Evolutionary conservation across 2,888 invertebrate species (phyloP).

Genomic region (Epirrita christyi): DNA sequence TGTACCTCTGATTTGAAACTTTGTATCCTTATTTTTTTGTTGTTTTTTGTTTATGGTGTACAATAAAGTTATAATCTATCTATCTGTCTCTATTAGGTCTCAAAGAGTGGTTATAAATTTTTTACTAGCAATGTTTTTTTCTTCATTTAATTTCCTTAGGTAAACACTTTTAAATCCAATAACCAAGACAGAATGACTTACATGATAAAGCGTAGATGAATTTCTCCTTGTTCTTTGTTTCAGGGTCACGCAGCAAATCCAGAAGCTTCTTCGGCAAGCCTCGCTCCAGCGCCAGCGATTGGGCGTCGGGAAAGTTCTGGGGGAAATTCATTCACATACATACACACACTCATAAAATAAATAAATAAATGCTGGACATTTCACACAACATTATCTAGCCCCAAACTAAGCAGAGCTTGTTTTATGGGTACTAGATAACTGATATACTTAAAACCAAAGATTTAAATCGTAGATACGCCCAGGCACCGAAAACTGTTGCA

Average conservation of each 20-base stretch:
- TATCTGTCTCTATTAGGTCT: no score
- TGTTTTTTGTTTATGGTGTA: no score
- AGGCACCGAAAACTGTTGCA: no score
- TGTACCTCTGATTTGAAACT: no score
- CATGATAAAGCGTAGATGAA: constrained; percentile 92
- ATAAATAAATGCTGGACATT: background rate
- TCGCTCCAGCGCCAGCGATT: constrained; percentile 87
- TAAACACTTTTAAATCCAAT: no score
- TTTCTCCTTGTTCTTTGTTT: constrained; percentile 86
- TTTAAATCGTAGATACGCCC: no score
- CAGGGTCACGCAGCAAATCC: constrained; percentile 81
- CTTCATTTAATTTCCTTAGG: no score
- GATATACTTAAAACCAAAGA: no score
- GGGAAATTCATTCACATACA: background rate
- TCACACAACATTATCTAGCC: background rate
- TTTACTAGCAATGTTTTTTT: no score
- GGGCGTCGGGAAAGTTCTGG: constrained; percentile 93
- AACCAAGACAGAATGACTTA: constrained; percentile 68
- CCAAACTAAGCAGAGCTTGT: background rate
- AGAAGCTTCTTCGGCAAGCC: constrained; percentile 87
- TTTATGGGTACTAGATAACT: background rate
- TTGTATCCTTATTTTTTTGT: no score
- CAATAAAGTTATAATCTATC: no score
- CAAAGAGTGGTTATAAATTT: no score
- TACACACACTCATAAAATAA: background rate